Base-by-base conservation (phyloP, 1,140 invertebrate genomes). In the Drosophila micromelanica region DNA sequence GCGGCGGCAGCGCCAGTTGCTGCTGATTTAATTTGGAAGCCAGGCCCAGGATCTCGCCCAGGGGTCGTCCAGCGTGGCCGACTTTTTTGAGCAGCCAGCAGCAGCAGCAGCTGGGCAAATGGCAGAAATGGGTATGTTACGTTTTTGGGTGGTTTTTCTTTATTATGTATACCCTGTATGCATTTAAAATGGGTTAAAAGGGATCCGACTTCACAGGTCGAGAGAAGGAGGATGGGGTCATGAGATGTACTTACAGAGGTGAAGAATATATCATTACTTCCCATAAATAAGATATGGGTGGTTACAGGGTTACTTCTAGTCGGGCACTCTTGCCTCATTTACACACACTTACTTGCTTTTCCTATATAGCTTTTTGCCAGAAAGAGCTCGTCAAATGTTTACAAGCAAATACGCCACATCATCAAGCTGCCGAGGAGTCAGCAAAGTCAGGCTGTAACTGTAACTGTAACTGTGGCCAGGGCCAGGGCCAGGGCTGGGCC, bases 401-500 rank as follows among this genome's bases (percentile, higher is more conserved):
- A 86, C 82, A 87, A 87, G 82, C 82, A 86, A 86, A 86, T 86
- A 86, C 76, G 82, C 78, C 82, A 86, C 82, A 86, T 86, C 84
- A 86, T 85, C 76, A 82, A 69, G 40, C 65, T 42, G 48, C 8
- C 35, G 11, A 48, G 15, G 43, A 20, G 37, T 45, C 35, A 59
- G 45, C 35, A 45, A 68, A 57, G 32, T 35, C 6, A 35, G 27
- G 27, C 32, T 35, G 32, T 35, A 35, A 32, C 30, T 32, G 30
- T 30, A 30, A 30, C 30, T 30, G 30, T 32, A 32, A 35, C 32
- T 35, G 32, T 35, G 9, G 57, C 12, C 4, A 62, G 57, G 37
- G 20, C 17, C 13, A 9, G 42, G 23, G 45, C 37, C 6, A 37
- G 49, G 37, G 59, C 65, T 62, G 57, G 37, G 68, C 71, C 71